Percentiles rank a stretch among this genome's conserved stretches.
Evolutionary conservation across 1,140 invertebrate genomes (phyloP).

Genomic region (Drosophila tani): DNA sequence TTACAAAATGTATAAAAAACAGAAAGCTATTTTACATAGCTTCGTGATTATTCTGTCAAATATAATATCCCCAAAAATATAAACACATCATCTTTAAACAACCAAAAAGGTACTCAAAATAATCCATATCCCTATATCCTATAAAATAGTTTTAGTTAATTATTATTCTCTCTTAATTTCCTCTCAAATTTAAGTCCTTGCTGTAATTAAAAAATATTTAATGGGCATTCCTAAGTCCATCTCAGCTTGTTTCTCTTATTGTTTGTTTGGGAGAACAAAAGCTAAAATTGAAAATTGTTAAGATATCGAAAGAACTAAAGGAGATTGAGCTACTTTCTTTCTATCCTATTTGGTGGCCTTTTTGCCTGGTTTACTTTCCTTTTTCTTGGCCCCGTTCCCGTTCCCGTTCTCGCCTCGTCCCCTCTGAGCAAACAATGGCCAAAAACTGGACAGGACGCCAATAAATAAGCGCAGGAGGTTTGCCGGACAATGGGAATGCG

Average conservation of each 20-base stretch:
- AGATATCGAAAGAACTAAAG: slow-evolving; percentile 57
- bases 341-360: slow-evolving; percentile 73
- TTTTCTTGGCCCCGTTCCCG: slow-evolving; percentile 46
- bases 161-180: no score
- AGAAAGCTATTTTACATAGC: no score
- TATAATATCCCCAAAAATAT: background rate
- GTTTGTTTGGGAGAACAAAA: slow-evolving; percentile 74
- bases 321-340: slow-evolving; percentile 69
- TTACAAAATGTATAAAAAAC: background rate
- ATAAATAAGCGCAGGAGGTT: slow-evolving; percentile 74
- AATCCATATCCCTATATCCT: no score
- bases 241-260: slow-evolving; percentile 42
- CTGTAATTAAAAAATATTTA: background rate
- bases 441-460: slow-evolving; percentile 67
- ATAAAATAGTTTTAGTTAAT: no score
- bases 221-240: background rate
- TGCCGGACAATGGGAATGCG: slow-evolving; percentile 50
- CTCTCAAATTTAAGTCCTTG: no score
- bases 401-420: slow-evolving; percentile 26
- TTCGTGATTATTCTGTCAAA: background rate
- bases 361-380: slow-evolving; percentile 78
- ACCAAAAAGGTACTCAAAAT: no score
- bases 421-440: slow-evolving; percentile 65
- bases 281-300: slow-evolving; percentile 83
- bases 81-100: no score